phyloP scores from a whole-genome alignment of 1,140 invertebrate genomes.

The Colletes latitarsis region DNA sequence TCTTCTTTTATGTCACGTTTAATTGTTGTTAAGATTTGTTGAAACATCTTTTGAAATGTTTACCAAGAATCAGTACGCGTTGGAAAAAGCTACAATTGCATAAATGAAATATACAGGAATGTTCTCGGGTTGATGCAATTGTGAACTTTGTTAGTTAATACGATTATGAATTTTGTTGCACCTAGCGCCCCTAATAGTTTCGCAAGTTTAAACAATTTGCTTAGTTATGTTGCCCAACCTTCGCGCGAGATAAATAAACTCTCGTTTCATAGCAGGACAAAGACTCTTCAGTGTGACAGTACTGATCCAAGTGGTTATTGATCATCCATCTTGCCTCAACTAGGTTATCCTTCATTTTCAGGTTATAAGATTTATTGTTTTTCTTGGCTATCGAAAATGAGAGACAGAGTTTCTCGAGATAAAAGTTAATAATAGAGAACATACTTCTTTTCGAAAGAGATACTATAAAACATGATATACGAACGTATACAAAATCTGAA shows the following conservation, averaged over 20 bases:
- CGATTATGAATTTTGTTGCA: no score
- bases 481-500: background rate
- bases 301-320: conserved; percentile 4
- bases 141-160: no score
- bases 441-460: background rate
- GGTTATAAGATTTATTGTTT: conserved; percentile 13
- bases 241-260: background rate
- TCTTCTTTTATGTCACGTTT: no score
- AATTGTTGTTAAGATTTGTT: no score
- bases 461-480: background rate
- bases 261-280: background rate
- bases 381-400: background rate
- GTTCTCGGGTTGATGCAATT: no score
- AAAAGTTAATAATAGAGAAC: background rate
- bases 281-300: background rate
- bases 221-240: background rate
- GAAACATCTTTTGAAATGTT: no score
- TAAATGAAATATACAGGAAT: no score
- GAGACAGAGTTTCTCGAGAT: background rate
- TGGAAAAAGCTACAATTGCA: no score
- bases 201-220: background rate
- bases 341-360: conserved; percentile 19
- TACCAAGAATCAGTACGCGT: no score
- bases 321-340: background rate
- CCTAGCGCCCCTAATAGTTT: no score